Conservation (phyloP, 1,140 invertebrate genomes). For the Philotrypesis tridentata region DNA sequence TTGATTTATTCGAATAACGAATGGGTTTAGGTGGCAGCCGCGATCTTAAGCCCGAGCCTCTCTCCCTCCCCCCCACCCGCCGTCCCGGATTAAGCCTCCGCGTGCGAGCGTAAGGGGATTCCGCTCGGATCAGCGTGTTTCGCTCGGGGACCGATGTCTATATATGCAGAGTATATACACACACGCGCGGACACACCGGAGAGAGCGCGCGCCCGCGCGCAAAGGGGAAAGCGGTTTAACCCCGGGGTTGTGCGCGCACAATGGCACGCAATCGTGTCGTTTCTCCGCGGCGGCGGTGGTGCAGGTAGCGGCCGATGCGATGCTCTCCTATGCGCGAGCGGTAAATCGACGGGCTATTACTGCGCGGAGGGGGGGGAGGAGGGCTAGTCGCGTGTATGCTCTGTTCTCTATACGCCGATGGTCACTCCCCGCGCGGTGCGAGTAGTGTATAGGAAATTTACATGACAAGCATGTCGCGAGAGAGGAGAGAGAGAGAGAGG, state of each 20-base stretch:
- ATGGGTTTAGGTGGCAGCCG: slow-evolving; percentile 26
- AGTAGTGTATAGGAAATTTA: slow-evolving; percentile 34
- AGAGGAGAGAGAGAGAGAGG: too few species aligned
- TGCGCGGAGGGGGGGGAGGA: too few species aligned
- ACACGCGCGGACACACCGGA: too few species aligned
- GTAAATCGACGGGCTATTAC: slow-evolving; percentile 36
- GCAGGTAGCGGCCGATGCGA: too few species aligned
- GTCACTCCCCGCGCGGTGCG: too few species aligned
- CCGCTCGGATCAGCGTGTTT: slow-evolving; percentile 31
- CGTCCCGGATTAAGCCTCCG: slow-evolving; percentile 19
- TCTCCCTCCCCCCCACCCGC: not conserved
- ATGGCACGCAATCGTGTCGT: slow-evolving; percentile 29
- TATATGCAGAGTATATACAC: not conserved
- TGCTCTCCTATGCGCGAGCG: not conserved
- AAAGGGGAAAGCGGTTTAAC: slow-evolving; percentile 35
- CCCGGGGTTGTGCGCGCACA: not conserved
- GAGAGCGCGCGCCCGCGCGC: too few species aligned
- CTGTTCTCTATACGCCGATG: not conserved
- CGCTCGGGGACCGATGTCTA: not conserved
- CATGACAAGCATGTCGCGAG: not conserved
- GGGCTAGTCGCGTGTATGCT: too few species aligned
- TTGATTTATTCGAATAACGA: slow-evolving; percentile 47
- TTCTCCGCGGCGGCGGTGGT: not conserved
- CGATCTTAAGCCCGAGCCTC: slow-evolving; percentile 32
- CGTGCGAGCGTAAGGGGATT: slow-evolving; percentile 19